Conservation (phyloP, 2,113 vertebrate species). For the Hassar affinis region DNA sequence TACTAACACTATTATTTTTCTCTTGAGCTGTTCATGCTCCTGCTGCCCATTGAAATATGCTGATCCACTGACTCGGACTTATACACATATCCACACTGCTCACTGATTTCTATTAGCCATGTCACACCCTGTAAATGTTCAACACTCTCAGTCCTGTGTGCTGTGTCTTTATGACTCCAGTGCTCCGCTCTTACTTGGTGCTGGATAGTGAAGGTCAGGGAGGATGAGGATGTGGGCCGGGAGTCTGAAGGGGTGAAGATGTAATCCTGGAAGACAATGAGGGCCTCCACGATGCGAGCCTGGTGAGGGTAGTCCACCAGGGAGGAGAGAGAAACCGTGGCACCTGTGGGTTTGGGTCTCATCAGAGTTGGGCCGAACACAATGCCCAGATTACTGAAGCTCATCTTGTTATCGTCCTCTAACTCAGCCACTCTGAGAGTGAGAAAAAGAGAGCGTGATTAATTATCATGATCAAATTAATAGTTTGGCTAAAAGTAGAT, state of each 20-base stretch:
- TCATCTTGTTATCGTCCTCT: constrained; percentile 95
- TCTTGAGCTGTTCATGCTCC: neutral
- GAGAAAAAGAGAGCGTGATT: neutral
- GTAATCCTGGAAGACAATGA: constrained; percentile 83
- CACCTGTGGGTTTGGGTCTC: constrained; percentile 87
- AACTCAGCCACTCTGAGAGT: constrained; percentile 82
- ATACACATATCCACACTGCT: neutral
- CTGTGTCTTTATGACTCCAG: neutral
- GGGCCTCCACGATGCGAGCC: constrained; percentile 85
- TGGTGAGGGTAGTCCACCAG: constrained; percentile 96
- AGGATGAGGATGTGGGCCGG: constrained; percentile 34
- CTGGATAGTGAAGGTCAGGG: constrained; percentile 44
- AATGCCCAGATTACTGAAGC: constrained; percentile 87
- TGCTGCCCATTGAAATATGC: neutral
- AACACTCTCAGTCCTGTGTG: neutral
- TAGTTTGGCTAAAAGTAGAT: neutral
- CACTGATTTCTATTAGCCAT: neutral
- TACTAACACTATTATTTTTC: neutral
- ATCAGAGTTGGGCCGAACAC: constrained; percentile 94
- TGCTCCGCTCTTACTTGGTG: constrained; percentile 28
- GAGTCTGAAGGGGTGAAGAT: constrained; percentile 71
- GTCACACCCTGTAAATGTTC: neutral
- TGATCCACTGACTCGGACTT: neutral
- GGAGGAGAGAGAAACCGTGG: constrained; percentile 90
- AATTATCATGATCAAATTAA: neutral